Evolutionary conservation across 2,113 vertebrate species (phyloP).

Genomic region (Clinocottus analis): DNA sequence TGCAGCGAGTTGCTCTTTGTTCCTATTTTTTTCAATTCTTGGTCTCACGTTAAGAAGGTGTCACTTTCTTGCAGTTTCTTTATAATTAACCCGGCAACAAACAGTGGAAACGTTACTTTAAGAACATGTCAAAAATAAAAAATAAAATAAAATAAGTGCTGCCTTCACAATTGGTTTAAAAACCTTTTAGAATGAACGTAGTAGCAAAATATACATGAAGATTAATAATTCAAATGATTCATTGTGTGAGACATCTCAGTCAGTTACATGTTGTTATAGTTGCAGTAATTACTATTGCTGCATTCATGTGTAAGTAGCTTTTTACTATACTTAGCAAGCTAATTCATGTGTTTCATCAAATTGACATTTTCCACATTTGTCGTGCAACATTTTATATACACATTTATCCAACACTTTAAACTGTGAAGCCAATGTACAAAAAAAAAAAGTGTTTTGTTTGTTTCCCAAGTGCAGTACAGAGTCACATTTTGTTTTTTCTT

Average conservation of each 20-base stretch:
- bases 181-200: not conserved
- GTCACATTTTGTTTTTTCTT: not conserved
- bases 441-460: not conserved
- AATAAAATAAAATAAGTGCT: too few species aligned
- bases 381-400: not conserved
- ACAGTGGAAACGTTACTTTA: too few species aligned
- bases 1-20: too few species aligned
- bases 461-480: not conserved
- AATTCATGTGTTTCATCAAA: not conserved
- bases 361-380: not conserved
- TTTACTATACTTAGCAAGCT: not conserved
- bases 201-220: not conserved
- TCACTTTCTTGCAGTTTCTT: not conserved
- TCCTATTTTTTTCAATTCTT: too few species aligned
- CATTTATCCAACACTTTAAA: not conserved
- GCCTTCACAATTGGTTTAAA: not conserved
- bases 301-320: not conserved
- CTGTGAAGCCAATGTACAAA: not conserved
- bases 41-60: not conserved
- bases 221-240: not conserved
- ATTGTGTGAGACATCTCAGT: not conserved
- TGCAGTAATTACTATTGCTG: not conserved
- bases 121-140: too few species aligned
- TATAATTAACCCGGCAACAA: not conserved
- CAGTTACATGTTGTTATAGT: not conserved